A percentile compares a stretch with the other conserved stretches of the same genome.
Conservation (phyloP, 2,113 vertebrate species). For the Hippolais icterina region DNA sequence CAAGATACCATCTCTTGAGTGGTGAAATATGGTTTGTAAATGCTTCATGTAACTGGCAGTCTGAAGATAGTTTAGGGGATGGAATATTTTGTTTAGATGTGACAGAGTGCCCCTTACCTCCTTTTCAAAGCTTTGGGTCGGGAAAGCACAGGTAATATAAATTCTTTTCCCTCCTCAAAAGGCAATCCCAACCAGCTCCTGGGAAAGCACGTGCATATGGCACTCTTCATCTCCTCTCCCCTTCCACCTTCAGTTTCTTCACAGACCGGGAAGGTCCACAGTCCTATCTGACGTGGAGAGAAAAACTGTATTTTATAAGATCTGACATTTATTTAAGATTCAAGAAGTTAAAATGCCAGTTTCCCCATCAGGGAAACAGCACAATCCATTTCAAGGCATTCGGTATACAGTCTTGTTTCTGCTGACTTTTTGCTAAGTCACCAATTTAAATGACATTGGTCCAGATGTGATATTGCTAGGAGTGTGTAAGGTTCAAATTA, state of each 20-base stretch:
- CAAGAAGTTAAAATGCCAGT: not conserved
- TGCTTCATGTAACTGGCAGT: not conserved
- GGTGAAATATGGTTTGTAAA: not conserved
- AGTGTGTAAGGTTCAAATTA: not conserved
- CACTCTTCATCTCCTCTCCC: not conserved
- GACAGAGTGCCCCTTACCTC: not conserved
- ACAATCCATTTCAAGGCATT: not conserved
- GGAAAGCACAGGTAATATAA: not conserved
- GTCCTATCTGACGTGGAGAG: not conserved
- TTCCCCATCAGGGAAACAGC: not conserved
- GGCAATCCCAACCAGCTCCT: not conserved
- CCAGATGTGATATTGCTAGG: not conserved
- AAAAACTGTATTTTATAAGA: not conserved
- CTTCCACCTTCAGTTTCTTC: not conserved
- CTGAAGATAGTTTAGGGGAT: not conserved
- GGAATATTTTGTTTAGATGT: not conserved
- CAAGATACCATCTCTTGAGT: not conserved
- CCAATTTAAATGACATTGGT: not conserved
- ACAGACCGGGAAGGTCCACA: not conserved
- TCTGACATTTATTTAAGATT: not conserved
- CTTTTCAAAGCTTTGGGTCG: not conserved
- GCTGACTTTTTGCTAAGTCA: not conserved
- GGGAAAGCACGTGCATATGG: fast-evolving
- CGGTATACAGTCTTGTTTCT: not conserved
- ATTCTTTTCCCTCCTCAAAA: not conserved